A percentile compares a stretch with the other conserved stretches of the same genome.
phyloP scores from a whole-genome alignment of 2,888 invertebrate genomes.

The Doris montereyensis region DNA sequence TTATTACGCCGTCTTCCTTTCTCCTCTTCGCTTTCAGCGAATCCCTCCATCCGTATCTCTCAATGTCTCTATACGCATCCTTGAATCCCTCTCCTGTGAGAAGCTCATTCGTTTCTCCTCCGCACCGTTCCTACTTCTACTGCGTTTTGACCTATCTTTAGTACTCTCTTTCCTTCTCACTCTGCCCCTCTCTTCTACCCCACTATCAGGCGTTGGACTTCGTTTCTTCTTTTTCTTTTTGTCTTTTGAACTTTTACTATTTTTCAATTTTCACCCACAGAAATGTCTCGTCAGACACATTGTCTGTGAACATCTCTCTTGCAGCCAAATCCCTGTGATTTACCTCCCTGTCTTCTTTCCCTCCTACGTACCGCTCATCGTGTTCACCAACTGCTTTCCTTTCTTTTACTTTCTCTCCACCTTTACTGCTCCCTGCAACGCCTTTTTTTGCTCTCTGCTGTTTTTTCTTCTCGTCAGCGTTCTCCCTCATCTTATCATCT shows the following conservation, averaged over 20 bases:
- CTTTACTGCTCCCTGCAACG: slow-evolving; percentile 2
- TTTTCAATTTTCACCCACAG: too few species aligned
- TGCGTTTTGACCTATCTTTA: slow-evolving; percentile 16
- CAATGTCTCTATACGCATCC: slow-evolving; percentile 33
- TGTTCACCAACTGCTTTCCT: too few species aligned
- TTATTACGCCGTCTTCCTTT: slow-evolving; percentile 28
- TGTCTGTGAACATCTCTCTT: too few species aligned
- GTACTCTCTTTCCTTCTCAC: slow-evolving; percentile 34
- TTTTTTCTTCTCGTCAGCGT: not conserved
- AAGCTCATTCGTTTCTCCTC: slow-evolving; percentile 28
- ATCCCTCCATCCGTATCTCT: slow-evolving; percentile 1
- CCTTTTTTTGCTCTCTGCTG: not conserved
- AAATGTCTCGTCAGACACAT: too few species aligned
- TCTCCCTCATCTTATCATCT: not conserved
- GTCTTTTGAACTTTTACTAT: too few species aligned
- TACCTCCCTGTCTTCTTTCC: slow-evolving; percentile 24
- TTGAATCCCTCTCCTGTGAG: too few species aligned
- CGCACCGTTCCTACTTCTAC: slow-evolving; percentile 37
- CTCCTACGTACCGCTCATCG: too few species aligned
- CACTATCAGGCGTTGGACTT: slow-evolving; percentile 33
- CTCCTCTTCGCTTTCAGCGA: slow-evolving; percentile 38
- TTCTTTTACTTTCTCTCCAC: slow-evolving; percentile 10
- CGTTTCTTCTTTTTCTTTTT: too few species aligned
- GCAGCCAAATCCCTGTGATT: slow-evolving; percentile 14
- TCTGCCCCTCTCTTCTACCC: slow-evolving; percentile 27